Evolutionary conservation across 1,140 invertebrate genomes (phyloP).

Genomic region (Aradophagus sp.): DNA sequence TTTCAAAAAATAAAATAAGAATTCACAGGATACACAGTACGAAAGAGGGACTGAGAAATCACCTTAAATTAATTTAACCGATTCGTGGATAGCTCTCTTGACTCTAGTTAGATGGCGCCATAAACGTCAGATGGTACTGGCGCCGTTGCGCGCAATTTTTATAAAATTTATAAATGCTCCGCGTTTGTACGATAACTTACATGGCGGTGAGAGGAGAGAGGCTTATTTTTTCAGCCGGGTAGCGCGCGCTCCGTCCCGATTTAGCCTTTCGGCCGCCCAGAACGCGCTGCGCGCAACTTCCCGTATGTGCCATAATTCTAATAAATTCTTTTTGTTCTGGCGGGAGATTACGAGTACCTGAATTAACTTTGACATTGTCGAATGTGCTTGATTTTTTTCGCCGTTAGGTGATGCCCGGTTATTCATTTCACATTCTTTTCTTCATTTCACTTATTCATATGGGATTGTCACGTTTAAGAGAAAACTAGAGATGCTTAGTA

Average conservation of each 20-base stretch:
- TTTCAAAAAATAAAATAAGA: no score
- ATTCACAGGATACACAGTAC: no score
- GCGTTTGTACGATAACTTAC: conserved; percentile 22
- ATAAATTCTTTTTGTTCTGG: conserved; percentile 35
- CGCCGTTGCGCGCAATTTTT: conserved; percentile 17
- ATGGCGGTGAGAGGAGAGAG: conserved; percentile 1
- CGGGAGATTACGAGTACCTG: conserved; percentile 41
- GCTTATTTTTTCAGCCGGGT: not conserved
- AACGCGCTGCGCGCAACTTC: conserved; percentile 38
- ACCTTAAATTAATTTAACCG: no score
- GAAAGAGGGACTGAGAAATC: no score
- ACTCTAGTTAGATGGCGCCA: conserved; percentile 2
- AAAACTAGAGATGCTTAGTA: no score
- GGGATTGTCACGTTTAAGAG: conserved; percentile 4
- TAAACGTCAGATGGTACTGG: conserved; percentile 3
- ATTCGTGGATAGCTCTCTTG: no score
- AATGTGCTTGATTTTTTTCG: conserved; percentile 9
- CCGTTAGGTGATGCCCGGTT: not conserved
- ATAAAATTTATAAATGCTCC: conserved; percentile 25
- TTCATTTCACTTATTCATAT: no score
- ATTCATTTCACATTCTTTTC: not conserved
- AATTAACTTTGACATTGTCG: conserved; percentile 27
- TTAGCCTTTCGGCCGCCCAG: conserved; percentile 18
- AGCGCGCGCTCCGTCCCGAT: conserved; percentile 18
- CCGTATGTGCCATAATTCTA: conserved; percentile 44